These are phyloP conservation scores for Eucidaris tribuloides DNA, from an alignment of 35 echinoderm and acorn worm species.

Conservation along the genomic window DNA sequence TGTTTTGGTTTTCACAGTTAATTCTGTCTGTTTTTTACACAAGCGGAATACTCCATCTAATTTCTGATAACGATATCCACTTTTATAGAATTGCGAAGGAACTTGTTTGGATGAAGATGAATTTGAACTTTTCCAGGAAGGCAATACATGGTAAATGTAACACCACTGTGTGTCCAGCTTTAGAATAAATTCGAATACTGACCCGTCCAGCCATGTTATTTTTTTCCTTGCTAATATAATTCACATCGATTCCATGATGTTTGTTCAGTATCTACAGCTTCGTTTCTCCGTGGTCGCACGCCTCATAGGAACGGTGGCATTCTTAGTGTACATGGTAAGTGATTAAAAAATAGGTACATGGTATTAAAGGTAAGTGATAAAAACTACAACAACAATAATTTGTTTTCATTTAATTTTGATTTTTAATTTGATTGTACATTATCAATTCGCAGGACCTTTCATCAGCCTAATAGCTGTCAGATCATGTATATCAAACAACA, in stretches of 20 bases:
- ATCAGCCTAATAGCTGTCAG: too few species aligned
- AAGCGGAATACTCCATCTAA: too few species aligned
- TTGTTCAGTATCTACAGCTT: conserved; percentile 51
- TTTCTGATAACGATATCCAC: too few species aligned
- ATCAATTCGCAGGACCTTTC: too few species aligned
- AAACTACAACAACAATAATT: too few species aligned
- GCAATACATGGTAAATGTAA: background rate
- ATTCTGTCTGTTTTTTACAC: too few species aligned
- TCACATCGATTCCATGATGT: background rate
- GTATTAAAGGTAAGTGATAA: background rate
- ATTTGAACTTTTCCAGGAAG: background rate
- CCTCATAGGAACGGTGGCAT: conserved; percentile 43
- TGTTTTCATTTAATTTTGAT: too few species aligned
- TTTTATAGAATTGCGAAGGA: background rate
- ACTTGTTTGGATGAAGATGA: background rate
- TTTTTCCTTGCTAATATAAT: background rate
- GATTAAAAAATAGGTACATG: background rate
- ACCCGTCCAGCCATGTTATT: background rate
- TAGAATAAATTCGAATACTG: background rate
- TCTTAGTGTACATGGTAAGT: conserved; percentile 59
- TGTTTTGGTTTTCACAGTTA: too few species aligned
- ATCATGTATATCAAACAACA: too few species aligned
- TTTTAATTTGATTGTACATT: too few species aligned
- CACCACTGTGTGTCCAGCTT: background rate
- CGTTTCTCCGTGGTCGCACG: conserved; percentile 27